Conservation (phyloP, 2,888 invertebrate species). For the Coelogynopora nodosa region DNA sequence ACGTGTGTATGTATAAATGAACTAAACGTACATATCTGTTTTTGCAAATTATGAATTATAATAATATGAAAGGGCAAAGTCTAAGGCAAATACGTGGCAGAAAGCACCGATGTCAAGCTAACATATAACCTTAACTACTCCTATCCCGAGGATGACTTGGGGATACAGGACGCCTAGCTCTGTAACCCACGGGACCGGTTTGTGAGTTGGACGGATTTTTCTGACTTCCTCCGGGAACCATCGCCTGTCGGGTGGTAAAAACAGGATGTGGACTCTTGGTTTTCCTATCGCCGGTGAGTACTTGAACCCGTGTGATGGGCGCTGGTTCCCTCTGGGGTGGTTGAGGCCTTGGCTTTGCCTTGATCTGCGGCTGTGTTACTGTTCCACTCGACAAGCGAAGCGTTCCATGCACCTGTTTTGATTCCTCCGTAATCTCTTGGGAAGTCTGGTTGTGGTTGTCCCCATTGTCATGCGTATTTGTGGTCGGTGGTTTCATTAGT, state of each 20-base stretch:
- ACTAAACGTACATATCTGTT: no score
- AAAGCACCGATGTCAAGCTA: no score
- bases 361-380: background rate
- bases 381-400: background rate
- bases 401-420: background rate
- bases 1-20: no score
- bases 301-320: conserved; percentile 26
- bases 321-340: conserved; percentile 24
- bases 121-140: conserved; percentile 6
- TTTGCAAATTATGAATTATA: no score
- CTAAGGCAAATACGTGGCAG: no score
- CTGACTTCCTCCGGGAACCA: background rate
- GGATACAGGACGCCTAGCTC: background rate
- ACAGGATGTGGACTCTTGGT: background rate
- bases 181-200: background rate
- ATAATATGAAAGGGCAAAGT: no score
- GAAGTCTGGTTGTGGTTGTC: no score
- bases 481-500: background rate
- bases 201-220: background rate
- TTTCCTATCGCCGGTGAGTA: conserved; percentile 25
- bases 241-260: background rate
- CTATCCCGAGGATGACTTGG: background rate
- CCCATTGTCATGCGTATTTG: background rate
- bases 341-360: background rate
- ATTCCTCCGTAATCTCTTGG: background rate